Base-by-base conservation (phyloP, 2,888 invertebrate genomes). In the Hydrotaea cyrtoneurina region DNA sequence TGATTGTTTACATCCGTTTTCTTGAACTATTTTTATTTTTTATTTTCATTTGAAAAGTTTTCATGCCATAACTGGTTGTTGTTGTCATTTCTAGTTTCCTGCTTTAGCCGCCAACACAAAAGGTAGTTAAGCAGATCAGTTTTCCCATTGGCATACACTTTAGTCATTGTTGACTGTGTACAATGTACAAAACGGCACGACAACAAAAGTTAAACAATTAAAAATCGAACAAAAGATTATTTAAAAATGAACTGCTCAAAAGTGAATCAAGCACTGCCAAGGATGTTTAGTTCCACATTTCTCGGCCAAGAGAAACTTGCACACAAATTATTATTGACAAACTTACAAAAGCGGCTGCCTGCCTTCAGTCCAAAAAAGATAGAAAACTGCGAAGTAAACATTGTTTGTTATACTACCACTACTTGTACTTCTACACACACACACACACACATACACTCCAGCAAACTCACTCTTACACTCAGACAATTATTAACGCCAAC, bases 401-500 rank as follows among this genome's bases (percentile, higher is more conserved):
- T 21, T 43, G 66, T 66, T 66, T 7, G 39, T 66, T 19, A 66
- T 39, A 15, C 8, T 15, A 43, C 21, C 66, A 66, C 36, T 64
- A 36, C 50, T 46, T 53, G 17, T 50, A 8, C 53, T 64, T 0
- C 31, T 1, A 39, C 59, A 80, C 53, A 59, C 36, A 53, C 71
- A 73, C 36, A 71, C 36, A 26, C 53, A 2, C 31, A 26, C 26
- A 59, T 66, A 66, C 13, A 31, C 21, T 62, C n/a, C 31, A 31
- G 7, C 15, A 71, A 26, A 69, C 13, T 39, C 39, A 10, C 31
- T 39, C 39, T 11, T 39, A 39, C 39, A 11, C 39, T 10, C 8
- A 39, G 13, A 59, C 59, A 50, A 78, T 78, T 81, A 81, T 73
- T 72, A 81, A 81, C 75, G 80, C 83, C 80, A 55, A 46, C 73